Conservation (phyloP, 2,888 invertebrate species). For the Eupithecia subumbrata region DNA sequence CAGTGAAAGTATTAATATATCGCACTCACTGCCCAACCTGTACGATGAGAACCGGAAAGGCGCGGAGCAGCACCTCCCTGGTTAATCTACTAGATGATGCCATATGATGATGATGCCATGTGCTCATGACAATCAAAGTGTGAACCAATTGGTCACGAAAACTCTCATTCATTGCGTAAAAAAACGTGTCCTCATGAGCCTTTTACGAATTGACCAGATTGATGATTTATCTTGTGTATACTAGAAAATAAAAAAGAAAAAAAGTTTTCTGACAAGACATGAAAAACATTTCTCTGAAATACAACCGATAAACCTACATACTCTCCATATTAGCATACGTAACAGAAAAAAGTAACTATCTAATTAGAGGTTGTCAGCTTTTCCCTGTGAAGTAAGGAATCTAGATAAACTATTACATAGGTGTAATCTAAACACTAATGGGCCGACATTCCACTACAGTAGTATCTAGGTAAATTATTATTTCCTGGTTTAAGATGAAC, state of each 20-base stretch:
- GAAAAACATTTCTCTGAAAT: neutral
- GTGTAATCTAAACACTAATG: neutral
- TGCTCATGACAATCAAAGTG: no score
- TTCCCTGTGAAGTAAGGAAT: neutral
- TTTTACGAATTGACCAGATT: no score
- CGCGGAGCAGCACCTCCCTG: no score
- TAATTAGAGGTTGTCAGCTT: slow-evolving; percentile 8
- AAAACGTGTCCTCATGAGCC: no score
- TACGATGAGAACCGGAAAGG: no score
- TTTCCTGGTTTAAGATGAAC: slow-evolving; percentile 2
- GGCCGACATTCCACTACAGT: neutral
- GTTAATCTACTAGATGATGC: no score
- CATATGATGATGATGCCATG: no score
- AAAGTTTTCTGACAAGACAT: neutral
- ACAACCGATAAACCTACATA: neutral
- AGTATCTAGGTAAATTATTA: neutral
- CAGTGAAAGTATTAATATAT: no score
- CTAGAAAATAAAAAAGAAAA: neutral
- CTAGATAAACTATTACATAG: slow-evolving; percentile 3
- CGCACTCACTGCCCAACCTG: no score
- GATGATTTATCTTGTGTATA: no score
- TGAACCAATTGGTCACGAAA: no score
- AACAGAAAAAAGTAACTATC: slow-evolving; percentile 7
- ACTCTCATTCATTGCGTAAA: no score
- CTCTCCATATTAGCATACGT: slow-evolving; percentile 11